Percentiles rank a stretch among this genome's conserved stretches.
These are phyloP conservation scores for Lordiphosa clarofinis DNA, from an alignment of 1,140 invertebrate species.

Conservation along the genomic window DNA sequence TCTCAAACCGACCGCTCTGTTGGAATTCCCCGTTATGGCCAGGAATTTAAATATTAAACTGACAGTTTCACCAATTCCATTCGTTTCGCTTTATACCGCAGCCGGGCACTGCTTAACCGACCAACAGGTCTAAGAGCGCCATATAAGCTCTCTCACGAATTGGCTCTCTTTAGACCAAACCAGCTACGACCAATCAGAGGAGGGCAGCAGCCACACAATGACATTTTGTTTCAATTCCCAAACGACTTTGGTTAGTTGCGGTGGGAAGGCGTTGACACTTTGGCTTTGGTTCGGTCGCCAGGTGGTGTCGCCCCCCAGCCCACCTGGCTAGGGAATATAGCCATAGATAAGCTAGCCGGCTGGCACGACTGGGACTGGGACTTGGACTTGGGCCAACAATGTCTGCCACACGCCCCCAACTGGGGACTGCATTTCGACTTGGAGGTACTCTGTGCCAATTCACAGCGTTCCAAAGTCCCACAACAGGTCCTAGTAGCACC, in stretches of 20 bases:
- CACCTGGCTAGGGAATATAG: slow-evolving; percentile 34
- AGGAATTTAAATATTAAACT: slow-evolving; percentile 8
- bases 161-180: background rate
- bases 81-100: slow-evolving; percentile 16
- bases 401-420: slow-evolving; percentile 38
- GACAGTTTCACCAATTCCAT: slow-evolving; percentile 5
- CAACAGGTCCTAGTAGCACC: slow-evolving; percentile 20
- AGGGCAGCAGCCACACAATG: slow-evolving; percentile 33
- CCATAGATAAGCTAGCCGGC: slow-evolving; percentile 30
- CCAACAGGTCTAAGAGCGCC: slow-evolving; percentile 18
- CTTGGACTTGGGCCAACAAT: slow-evolving; percentile 27
- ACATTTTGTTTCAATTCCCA: slow-evolving; percentile 56
- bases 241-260: slow-evolving; percentile 27
- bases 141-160: slow-evolving; percentile 1
- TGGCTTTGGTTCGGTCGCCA: too few species aligned
- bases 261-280: slow-evolving; percentile 65
- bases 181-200: slow-evolving; percentile 44
- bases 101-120: slow-evolving; percentile 22
- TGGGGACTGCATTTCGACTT: slow-evolving; percentile 21
- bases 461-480: slow-evolving; percentile 49
- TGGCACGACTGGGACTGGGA: slow-evolving; percentile 13
- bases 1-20: background rate
- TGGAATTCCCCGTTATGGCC: slow-evolving; percentile 2
- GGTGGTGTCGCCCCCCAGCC: background rate
- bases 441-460: slow-evolving; percentile 48